These are phyloP conservation scores for Drosophila rufa DNA, from an alignment of 1,140 invertebrate species.

Conservation along the genomic window DNA sequence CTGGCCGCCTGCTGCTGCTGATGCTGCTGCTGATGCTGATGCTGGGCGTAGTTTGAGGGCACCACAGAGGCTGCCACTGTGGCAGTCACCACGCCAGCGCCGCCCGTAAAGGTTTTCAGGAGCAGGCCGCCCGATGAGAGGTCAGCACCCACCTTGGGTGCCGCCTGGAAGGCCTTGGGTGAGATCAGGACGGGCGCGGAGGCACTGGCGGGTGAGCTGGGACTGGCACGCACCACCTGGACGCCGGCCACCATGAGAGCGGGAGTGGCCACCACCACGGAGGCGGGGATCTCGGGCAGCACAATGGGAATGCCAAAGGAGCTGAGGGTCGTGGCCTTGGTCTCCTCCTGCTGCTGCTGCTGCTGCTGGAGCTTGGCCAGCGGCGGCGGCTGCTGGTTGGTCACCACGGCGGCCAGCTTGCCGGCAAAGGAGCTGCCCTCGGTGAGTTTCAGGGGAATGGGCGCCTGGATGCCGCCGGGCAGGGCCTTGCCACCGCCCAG, in stretches of 20 bases:
- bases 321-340: conserved; percentile 2
- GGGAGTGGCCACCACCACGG: conserved; percentile 67
- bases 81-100: not conserved
- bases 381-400: conserved; percentile 19
- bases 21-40: conserved; percentile 8
- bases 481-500: conserved; percentile 33
- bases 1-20: not conserved
- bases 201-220: conserved; percentile 12
- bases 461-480: conserved; percentile 52
- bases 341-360: not conserved
- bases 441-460: conserved; percentile 60
- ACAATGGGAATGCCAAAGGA: conserved; percentile 70
- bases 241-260: conserved; percentile 27
- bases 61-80: not conserved
- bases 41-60: not conserved
- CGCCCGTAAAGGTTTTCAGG: conserved; percentile 41
- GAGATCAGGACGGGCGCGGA: conserved; percentile 31
- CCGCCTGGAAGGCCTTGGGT: conserved; percentile 24
- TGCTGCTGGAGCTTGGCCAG: conserved; percentile 14
- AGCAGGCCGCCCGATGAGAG: conserved; percentile 10
- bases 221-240: conserved; percentile 45
- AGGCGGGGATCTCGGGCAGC: conserved; percentile 75
- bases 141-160: conserved; percentile 8
- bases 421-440: conserved; percentile 38
- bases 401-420: conserved; percentile 24